phyloP scores from a whole-genome alignment of 2,797 vertebrate species.

The Salmo trutta region DNA sequence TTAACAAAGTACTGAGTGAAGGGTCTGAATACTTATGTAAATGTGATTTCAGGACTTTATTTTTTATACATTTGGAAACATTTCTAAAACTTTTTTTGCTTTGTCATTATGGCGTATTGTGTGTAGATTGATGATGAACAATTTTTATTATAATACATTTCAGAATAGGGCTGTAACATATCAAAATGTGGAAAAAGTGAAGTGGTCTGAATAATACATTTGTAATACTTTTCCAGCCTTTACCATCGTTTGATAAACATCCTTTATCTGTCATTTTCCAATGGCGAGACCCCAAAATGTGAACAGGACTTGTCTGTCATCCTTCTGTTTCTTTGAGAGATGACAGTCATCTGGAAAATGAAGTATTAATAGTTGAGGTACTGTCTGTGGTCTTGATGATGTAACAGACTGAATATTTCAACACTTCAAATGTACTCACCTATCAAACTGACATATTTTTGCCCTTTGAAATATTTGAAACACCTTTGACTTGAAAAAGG shows the following conservation, averaged over 20 bases:
- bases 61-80: too few species aligned
- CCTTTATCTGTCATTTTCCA: background rate
- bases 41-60: too few species aligned
- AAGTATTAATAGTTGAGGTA: slow-evolving; percentile 46
- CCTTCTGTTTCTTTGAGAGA: slow-evolving; percentile 23
- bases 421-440: slow-evolving; percentile 36
- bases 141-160: too few species aligned
- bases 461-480: slow-evolving; percentile 35
- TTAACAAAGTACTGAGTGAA: too few species aligned
- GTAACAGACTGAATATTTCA: slow-evolving; percentile 48
- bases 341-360: slow-evolving; percentile 44
- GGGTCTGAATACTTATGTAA: too few species aligned
- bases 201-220: too few species aligned
- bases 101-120: too few species aligned
- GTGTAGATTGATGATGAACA: too few species aligned
- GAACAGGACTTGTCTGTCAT: slow-evolving; percentile 30
- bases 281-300: background rate
- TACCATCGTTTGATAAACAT: background rate
- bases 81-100: too few species aligned
- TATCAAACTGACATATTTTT: slow-evolving; percentile 44
- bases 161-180: too few species aligned
- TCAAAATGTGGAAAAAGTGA: too few species aligned
- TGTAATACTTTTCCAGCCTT: background rate
- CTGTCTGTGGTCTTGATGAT: slow-evolving; percentile 33
- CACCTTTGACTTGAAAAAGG: slow-evolving; percentile 13